Conservation (phyloP, 2,888 invertebrate genomes). For the Lithophane socia region DNA sequence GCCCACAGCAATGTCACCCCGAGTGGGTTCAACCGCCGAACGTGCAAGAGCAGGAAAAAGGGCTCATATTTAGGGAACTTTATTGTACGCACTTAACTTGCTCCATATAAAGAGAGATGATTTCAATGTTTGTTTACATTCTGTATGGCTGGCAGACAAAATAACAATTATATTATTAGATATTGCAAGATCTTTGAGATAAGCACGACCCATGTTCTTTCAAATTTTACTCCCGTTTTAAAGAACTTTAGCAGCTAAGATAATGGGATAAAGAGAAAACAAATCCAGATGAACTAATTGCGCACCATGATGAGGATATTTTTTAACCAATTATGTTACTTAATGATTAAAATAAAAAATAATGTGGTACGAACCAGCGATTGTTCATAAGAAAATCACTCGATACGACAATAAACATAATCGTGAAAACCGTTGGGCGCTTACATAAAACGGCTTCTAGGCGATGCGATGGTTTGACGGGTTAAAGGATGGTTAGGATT, state of each 20-base stretch:
- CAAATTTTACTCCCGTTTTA: background rate
- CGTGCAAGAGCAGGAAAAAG: conserved; percentile 81
- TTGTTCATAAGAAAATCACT: background rate
- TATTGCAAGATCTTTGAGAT: background rate
- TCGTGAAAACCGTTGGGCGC: background rate
- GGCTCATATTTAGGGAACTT: conserved; percentile 76
- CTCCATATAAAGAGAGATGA: conserved; percentile 41
- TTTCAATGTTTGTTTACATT: conserved; percentile 37
- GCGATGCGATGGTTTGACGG: background rate
- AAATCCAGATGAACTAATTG: background rate
- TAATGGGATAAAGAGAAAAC: background rate
- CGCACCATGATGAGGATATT: background rate
- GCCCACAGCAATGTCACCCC: conserved; percentile 87
- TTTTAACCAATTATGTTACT: background rate
- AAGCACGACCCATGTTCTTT: background rate
- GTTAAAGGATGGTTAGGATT: background rate
- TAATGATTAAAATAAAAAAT: too few relatives aligned
- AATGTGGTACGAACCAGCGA: background rate
- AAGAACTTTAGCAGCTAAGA: background rate
- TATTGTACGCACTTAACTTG: conserved; percentile 65
- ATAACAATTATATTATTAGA: background rate
- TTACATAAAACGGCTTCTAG: background rate
- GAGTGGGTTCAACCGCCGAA: conserved; percentile 87
- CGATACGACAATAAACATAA: background rate
- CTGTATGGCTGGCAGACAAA: background rate